phyloP scores from a whole-genome alignment of 2,888 invertebrate species.

The Archips crataeganus region DNA sequence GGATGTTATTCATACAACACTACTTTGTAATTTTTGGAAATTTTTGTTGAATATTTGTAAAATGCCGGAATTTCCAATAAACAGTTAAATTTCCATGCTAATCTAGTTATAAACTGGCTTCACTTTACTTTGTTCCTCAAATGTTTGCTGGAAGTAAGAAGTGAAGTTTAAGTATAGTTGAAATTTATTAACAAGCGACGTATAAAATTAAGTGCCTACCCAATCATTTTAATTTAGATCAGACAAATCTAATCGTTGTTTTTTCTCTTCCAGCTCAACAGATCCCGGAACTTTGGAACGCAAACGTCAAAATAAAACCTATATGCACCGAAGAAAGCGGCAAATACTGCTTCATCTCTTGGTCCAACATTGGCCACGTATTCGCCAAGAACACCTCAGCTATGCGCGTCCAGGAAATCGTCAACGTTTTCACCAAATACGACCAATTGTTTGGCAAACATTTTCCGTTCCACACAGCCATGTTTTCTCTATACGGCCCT shows the following conservation, averaged over 20 bases:
- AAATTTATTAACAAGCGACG: too few relatives aligned
- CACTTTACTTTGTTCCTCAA: too few relatives aligned
- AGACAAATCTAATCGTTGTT: slow-evolving; percentile 8
- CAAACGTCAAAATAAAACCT: slow-evolving; percentile 74
- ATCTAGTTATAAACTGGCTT: too few relatives aligned
- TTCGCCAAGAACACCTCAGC: slow-evolving; percentile 86
- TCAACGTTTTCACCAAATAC: slow-evolving; percentile 89
- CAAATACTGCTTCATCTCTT: slow-evolving; percentile 87
- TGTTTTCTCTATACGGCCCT: slow-evolving; percentile 89
- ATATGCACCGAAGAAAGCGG: slow-evolving; percentile 85
- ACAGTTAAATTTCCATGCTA: too few relatives aligned
- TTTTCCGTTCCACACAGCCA: slow-evolving; percentile 81
- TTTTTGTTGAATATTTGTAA: too few relatives aligned
- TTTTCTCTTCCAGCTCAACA: slow-evolving; percentile 54
- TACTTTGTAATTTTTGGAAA: too few relatives aligned
- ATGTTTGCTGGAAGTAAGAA: too few relatives aligned
- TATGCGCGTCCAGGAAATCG: slow-evolving; percentile 88
- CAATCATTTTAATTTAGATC: too few relatives aligned
- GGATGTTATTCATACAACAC: too few relatives aligned
- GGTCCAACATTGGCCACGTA: slow-evolving; percentile 89
- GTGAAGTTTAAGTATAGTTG: too few relatives aligned
- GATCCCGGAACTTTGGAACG: slow-evolving; percentile 77
- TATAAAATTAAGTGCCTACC: too few relatives aligned
- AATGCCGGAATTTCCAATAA: too few relatives aligned
- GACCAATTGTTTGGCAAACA: slow-evolving; percentile 90